Evolutionary conservation across 2,113 vertebrate species (phyloP).

Genomic region (Aix galericulata): DNA sequence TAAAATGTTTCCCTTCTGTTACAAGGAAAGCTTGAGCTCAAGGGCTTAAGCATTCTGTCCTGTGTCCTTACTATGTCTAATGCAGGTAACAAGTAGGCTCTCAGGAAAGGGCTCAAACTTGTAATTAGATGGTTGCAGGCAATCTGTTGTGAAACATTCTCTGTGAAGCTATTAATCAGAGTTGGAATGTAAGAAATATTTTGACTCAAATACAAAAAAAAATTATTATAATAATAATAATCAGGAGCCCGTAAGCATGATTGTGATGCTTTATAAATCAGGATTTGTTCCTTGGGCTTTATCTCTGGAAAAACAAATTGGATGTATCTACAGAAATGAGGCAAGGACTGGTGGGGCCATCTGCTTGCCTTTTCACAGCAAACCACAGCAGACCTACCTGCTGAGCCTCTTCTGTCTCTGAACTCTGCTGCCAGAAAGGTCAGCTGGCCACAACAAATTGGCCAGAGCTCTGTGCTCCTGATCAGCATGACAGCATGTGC

Average conservation of each 20-base stretch:
- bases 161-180: background rate
- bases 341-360: background rate
- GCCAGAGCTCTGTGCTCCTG: background rate
- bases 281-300: background rate
- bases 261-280: background rate
- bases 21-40: background rate
- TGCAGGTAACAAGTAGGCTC: background rate
- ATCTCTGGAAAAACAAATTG: background rate
- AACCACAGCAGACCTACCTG: background rate
- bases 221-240: too few relatives aligned
- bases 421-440: background rate
- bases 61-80: background rate
- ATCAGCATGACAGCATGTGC: rapidly evolving
- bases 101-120: background rate
- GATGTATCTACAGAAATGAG: background rate
- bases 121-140: background rate
- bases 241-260: background rate
- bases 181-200: background rate
- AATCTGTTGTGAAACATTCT: background rate
- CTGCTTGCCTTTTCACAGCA: background rate
- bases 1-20: background rate
- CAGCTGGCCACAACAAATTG: rapidly evolving
- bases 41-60: background rate
- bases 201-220: background rate
- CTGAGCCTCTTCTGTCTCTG: background rate